These are phyloP conservation scores for Dissostichus mawsoni DNA, from an alignment of 2,113 vertebrate genomes.

Conservation along the genomic window DNA sequence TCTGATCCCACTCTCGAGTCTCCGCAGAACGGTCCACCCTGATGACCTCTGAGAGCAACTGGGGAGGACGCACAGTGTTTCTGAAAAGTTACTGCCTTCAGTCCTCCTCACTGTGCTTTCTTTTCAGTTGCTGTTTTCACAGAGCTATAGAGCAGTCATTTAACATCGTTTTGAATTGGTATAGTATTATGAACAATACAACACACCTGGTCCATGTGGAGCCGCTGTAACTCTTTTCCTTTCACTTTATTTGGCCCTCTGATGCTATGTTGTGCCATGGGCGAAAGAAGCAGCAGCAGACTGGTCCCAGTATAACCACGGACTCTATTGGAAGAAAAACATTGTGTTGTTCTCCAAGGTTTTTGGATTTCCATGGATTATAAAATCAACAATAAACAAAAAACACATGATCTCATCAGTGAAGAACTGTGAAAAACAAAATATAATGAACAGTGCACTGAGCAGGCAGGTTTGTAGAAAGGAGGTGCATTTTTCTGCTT, in stretches of 20 bases:
- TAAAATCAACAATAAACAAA: not conserved
- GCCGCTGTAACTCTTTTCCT: conserved; percentile 18
- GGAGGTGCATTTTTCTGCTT: not conserved
- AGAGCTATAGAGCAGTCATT: not conserved
- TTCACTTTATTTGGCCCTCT: conserved; percentile 28
- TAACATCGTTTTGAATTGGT: conserved; percentile 1
- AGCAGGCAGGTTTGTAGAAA: not conserved
- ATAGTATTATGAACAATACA: conserved; percentile 16
- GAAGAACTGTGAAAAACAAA: conserved; percentile 24
- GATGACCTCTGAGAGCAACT: conserved; percentile 36
- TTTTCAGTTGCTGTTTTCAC: conserved; percentile 4
- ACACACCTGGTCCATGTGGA: conserved; percentile 48
- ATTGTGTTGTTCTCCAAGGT: conserved; percentile 7
- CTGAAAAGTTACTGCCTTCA: conserved; percentile 54
- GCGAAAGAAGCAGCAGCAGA: conserved; percentile 14
- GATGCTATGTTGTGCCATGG: conserved; percentile 27
- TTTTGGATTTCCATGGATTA: conserved; percentile 1
- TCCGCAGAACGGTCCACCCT: conserved; percentile 32
- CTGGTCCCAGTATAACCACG: conserved; percentile 16
- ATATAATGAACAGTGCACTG: not conserved
- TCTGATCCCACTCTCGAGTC: conserved; percentile 56
- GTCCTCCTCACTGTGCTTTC: conserved; percentile 38
- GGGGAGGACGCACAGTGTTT: conserved; percentile 30
- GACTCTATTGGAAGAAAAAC: conserved; percentile 5
- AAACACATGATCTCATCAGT: conserved; percentile 53